Conservation (phyloP, 2,797 vertebrate species). For the Enteromius fasciolatus region DNA sequence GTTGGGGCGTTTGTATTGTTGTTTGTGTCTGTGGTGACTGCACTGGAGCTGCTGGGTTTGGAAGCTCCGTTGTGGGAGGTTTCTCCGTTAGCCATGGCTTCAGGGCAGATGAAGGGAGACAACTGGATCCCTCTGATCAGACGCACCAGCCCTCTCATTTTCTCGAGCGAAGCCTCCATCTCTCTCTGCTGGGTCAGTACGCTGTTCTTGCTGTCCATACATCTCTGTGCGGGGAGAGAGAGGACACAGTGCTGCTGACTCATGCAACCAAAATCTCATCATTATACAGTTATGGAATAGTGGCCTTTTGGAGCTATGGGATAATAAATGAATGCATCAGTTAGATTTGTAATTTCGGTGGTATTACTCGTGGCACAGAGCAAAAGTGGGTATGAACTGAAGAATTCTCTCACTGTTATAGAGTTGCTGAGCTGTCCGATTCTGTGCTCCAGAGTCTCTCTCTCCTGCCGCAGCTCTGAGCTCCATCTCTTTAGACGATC, state of each 20-base stretch:
- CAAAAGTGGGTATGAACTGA: not conserved
- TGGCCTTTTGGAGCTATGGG: not conserved
- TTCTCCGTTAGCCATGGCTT: slow-evolving; percentile 78
- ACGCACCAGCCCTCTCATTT: slow-evolving; percentile 86
- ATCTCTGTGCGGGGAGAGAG: slow-evolving; percentile 75
- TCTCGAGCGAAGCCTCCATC: slow-evolving; percentile 89
- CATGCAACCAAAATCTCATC: not conserved
- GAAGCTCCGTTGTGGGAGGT: slow-evolving; percentile 70
- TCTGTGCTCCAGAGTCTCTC: slow-evolving; percentile 86
- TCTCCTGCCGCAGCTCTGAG: slow-evolving; percentile 87
- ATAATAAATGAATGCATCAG: not conserved
- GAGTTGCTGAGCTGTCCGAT: slow-evolving; percentile 87
- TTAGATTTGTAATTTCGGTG: slow-evolving; percentile 6
- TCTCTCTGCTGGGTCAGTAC: slow-evolving; percentile 87
- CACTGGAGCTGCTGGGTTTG: slow-evolving; percentile 48
- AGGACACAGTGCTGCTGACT: slow-evolving; percentile 26
- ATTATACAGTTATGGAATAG: not conserved
- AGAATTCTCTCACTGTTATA: slow-evolving; percentile 81
- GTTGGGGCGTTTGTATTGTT: slow-evolving; percentile 57
- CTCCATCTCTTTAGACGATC: slow-evolving; percentile 88
- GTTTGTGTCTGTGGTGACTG: slow-evolving; percentile 72
- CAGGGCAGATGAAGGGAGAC: slow-evolving; percentile 76
- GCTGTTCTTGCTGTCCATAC: slow-evolving; percentile 87
- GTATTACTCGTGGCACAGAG: not conserved
- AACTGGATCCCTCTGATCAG: slow-evolving; percentile 88